Evolutionary conservation across 1,140 invertebrate genomes (phyloP).

Genomic region (Pantala flavescens): DNA sequence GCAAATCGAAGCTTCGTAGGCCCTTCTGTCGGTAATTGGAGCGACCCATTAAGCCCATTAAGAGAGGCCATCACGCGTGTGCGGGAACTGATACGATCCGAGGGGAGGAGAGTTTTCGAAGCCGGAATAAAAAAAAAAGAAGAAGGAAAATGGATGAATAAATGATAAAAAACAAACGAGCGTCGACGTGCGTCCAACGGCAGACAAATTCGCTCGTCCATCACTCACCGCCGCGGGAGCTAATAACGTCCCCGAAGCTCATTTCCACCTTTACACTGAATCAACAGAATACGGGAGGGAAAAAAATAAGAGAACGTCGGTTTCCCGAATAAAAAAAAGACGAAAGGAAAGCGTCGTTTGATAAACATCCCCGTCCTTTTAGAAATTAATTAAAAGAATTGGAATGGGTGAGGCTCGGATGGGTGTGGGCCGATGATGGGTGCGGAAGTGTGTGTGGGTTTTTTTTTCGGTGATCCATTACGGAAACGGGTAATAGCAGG

Average conservation of each 20-base stretch:
- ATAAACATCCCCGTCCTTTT: background rate
- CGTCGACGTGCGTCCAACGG: background rate
- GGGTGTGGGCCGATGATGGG: background rate
- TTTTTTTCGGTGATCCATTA: background rate
- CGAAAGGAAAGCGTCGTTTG: background rate
- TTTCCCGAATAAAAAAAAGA: background rate
- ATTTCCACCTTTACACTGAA: constrained; percentile 9
- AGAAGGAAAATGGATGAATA: background rate
- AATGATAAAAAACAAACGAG: constrained; percentile 10
- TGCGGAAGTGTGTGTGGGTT: background rate
- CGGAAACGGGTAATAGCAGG: background rate
- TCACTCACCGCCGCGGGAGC: background rate
- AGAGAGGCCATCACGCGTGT: background rate
- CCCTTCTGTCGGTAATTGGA: no score
- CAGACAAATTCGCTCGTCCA: constrained; percentile 7
- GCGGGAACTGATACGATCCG: background rate
- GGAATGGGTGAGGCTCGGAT: background rate
- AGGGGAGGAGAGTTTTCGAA: background rate
- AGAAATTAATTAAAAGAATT: constrained; percentile 6
- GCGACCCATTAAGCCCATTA: no score
- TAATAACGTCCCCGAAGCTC: background rate
- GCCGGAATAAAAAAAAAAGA: background rate
- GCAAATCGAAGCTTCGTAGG: no score
- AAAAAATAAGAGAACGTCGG: background rate
- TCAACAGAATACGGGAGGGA: background rate